These are phyloP conservation scores for Gymnocheta viridis DNA, from an alignment of 2,888 invertebrate species.

Conservation along the genomic window DNA sequence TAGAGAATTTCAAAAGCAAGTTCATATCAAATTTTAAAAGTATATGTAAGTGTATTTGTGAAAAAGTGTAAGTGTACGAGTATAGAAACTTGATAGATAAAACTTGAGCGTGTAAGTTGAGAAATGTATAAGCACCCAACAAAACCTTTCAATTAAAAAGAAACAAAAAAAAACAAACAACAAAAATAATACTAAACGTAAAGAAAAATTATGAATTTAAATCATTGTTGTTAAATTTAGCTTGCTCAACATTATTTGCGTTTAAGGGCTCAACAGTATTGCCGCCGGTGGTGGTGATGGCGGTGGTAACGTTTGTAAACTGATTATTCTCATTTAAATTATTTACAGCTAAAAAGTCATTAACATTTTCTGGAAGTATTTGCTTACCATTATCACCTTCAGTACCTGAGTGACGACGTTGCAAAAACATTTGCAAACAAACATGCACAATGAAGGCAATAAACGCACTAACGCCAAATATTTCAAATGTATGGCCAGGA, in stretches of 20 bases:
- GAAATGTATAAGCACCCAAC: background rate
- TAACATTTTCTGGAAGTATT: conserved; percentile 37
- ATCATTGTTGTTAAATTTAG: conserved; percentile 74
- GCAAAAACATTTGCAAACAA: conserved; percentile 82
- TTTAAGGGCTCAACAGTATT: conserved; percentile 54
- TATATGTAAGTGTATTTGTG: too few species aligned
- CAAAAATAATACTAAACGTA: background rate
- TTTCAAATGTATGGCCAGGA: conserved; percentile 87
- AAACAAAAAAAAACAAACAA: background rate
- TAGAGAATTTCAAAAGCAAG: too few species aligned
- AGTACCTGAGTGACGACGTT: conserved; percentile 72
- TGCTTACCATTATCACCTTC: conserved; percentile 69
- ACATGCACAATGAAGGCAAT: conserved; percentile 85
- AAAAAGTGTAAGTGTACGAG: too few species aligned
- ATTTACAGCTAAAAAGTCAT: conserved; percentile 16
- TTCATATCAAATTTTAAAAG: too few species aligned
- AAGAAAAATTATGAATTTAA: conserved; percentile 70
- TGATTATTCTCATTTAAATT: conserved; percentile 74
- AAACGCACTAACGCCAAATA: conserved; percentile 88
- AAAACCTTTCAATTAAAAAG: background rate
- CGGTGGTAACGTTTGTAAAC: background rate
- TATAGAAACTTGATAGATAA: too few species aligned
- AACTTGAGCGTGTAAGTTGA: too few species aligned
- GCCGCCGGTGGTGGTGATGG: background rate
- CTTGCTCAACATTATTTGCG: conserved; percentile 20